These are phyloP conservation scores for Martes flavigula DNA, from an alignment of 2,797 vertebrate species.

Conservation along the genomic window DNA sequence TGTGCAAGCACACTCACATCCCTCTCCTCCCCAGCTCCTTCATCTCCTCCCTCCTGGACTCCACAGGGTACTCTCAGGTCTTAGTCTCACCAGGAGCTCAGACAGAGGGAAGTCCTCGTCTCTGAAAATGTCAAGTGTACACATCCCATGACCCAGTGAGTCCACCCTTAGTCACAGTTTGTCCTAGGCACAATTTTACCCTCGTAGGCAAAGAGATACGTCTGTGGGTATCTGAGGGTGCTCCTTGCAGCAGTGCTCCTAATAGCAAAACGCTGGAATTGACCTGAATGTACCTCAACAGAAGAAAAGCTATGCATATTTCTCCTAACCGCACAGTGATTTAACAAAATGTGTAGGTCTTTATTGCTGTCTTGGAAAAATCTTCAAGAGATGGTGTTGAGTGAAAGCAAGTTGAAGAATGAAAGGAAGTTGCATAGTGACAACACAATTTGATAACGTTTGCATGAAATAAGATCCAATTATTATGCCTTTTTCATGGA, in stretches of 20 bases:
- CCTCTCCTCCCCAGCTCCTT: background rate
- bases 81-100: background rate
- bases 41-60: background rate
- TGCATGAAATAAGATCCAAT: background rate
- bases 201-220: accelerated
- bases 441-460: background rate
- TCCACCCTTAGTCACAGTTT: background rate
- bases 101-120: background rate
- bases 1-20: too few relatives aligned
- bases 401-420: background rate
- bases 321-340: background rate
- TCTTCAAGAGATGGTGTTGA: background rate
- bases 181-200: background rate
- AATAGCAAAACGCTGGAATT: background rate
- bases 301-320: background rate
- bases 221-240: background rate
- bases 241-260: background rate
- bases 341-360: background rate
- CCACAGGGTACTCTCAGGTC: background rate
- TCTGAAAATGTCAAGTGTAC: background rate
- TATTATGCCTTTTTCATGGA: background rate
- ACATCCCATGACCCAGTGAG: background rate
- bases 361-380: background rate
- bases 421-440: background rate
- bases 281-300: background rate